Conservation (phyloP, 2,797 vertebrate genomes). For the Emydoidea blandingii region DNA sequence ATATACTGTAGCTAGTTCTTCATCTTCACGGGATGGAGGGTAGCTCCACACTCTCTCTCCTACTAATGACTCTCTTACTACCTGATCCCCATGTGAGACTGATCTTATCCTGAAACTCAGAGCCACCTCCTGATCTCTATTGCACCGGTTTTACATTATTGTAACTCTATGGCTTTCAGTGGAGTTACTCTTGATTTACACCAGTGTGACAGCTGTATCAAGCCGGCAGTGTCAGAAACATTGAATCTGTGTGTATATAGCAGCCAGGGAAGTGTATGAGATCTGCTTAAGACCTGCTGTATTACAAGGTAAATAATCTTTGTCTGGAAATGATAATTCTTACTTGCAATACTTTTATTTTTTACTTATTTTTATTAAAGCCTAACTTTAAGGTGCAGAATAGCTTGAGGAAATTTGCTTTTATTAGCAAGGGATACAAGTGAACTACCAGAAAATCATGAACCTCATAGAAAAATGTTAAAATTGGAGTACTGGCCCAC, state of each 20-base stretch:
- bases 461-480: not conserved
- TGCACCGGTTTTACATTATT: not conserved
- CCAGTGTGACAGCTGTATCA: not conserved
- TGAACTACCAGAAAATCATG: not conserved
- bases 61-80: not conserved
- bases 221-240: not conserved
- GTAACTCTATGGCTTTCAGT: fast-evolving
- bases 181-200: fast-evolving
- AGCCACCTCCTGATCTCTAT: not conserved
- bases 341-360: not conserved
- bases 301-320: not conserved
- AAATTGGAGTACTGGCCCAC: not conserved
- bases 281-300: not conserved
- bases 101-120: fast-evolving
- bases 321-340: not conserved
- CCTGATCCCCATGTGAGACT: not conserved
- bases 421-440: not conserved
- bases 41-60: not conserved
- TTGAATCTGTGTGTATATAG: fast-evolving
- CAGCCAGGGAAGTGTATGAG: not conserved
- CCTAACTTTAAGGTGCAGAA: not conserved
- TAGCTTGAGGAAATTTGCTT: not conserved
- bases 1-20: not conserved
- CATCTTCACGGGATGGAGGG: not conserved
- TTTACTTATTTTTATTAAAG: not conserved